Percentiles rank a stretch among this genome's conserved stretches.
These are phyloP conservation scores for Penaeus vannamei DNA, from an alignment of 1,140 invertebrate species.

Conservation along the genomic window DNA sequence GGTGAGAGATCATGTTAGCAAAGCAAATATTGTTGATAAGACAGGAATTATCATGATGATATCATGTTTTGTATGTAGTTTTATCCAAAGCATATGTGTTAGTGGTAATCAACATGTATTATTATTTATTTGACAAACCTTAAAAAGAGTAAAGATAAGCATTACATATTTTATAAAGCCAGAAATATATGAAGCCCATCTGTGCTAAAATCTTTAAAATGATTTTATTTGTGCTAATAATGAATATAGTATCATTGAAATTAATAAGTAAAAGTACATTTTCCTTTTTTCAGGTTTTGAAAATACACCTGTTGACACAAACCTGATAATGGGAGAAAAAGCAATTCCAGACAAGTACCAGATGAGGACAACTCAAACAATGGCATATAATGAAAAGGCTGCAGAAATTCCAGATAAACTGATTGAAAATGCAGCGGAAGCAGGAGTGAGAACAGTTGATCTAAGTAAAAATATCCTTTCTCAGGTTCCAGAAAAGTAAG, in stretches of 20 bases:
- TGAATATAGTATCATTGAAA: too few species aligned
- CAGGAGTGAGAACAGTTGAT: conserved; percentile 83
- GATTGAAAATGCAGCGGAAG: conserved; percentile 80
- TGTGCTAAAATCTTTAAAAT: too few species aligned
- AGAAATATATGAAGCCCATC: too few species aligned
- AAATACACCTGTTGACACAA: conserved; percentile 50
- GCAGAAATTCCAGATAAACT: conserved; percentile 80
- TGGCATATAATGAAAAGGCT: conserved; percentile 67
- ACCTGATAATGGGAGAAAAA: conserved; percentile 65
- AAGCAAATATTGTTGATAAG: neutral
- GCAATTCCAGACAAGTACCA: conserved; percentile 68
- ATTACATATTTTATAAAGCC: too few species aligned
- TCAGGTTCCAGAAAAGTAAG: conserved; percentile 80
- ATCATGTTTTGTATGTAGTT: neutral
- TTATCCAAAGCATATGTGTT: neutral
- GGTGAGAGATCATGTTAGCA: conserved; percentile 35
- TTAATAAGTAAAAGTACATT: too few species aligned
- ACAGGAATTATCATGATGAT: neutral
- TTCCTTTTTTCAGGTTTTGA: conserved; percentile 55
- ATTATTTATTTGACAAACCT: too few species aligned
- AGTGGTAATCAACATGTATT: too few species aligned
- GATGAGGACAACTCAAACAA: conserved; percentile 57
- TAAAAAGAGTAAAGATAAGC: too few species aligned
- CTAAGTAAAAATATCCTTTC: conserved; percentile 84
- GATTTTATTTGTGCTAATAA: too few species aligned